These are phyloP conservation scores for Pagetopsis macropterus DNA, from an alignment of 2,797 vertebrate genomes.

Conservation along the genomic window DNA sequence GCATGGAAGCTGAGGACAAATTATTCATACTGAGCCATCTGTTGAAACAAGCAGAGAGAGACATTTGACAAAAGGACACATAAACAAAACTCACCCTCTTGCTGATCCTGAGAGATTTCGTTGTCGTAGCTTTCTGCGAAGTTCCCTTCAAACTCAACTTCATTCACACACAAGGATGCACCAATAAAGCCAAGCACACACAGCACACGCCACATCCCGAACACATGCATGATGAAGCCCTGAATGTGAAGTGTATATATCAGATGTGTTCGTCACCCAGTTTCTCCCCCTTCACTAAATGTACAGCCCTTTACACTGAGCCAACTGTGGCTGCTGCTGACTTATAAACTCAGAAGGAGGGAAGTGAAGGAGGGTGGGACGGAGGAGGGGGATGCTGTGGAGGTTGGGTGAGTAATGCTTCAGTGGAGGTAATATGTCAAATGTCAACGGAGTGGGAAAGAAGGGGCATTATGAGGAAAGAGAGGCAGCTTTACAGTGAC, in stretches of 20 bases:
- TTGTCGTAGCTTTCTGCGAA: slow-evolving; percentile 65
- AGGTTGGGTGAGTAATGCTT: slow-evolving; percentile 62
- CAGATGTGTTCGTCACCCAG: slow-evolving; percentile 16
- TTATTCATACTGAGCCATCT: slow-evolving; percentile 10
- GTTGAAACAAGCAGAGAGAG: slow-evolving; percentile 37
- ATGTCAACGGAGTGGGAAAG: slow-evolving; percentile 52
- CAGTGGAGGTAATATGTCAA: slow-evolving; percentile 62
- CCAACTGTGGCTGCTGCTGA: slow-evolving; percentile 35
- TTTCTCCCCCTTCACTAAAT: slow-evolving; percentile 22
- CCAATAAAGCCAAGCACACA: slow-evolving; percentile 43
- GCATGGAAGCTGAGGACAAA: slow-evolving; percentile 6
- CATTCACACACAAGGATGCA: slow-evolving; percentile 37
- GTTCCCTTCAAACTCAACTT: slow-evolving; percentile 52
- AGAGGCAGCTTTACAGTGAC: neutral
- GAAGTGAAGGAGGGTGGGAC: slow-evolving; percentile 45
- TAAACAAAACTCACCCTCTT: slow-evolving; percentile 64
- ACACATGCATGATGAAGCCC: slow-evolving; percentile 49
- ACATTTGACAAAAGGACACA: slow-evolving; percentile 10
- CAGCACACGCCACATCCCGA: slow-evolving; percentile 47
- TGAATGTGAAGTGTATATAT: slow-evolving; percentile 9
- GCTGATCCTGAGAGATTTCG: slow-evolving; percentile 64
- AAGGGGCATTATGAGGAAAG: slow-evolving; percentile 8
- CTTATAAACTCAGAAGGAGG: slow-evolving; percentile 70
- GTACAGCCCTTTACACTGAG: slow-evolving; percentile 45
- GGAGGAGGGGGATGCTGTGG: slow-evolving; percentile 28